Evolutionary conservation across 2,797 vertebrate genomes (phyloP), one percentile per base, ranked within the genome.

Genomic region (Glyptemys insculpta): DNA sequence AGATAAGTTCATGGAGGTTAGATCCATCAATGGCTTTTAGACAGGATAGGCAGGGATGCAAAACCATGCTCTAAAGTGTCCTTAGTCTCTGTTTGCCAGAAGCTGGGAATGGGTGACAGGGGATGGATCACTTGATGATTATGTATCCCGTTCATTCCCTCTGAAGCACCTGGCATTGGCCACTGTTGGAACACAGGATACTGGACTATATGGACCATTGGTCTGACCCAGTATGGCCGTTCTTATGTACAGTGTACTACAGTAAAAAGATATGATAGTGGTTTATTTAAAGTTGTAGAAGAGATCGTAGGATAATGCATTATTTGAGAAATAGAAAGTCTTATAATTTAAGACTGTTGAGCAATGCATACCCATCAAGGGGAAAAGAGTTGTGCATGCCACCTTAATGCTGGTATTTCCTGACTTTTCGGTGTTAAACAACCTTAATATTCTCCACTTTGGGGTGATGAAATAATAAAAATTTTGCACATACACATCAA

Each of bases 401-500:
- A 74, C 19, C 23, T 21, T 37, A 37, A 41, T 37, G 10, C 9
- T 23, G n/a, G 37, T 47, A 72, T 84, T 82, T 54, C 56, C 23
- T 59, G 12, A 23, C 90, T 11, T 87, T 87, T 25, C 41, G 59
- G 0, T 0, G 21, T 84, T 52, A 72, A 5, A 76, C 2, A 41
- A 65, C 21, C 14, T 44, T 74, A 29, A 56, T 3, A 86, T 29
- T 16, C 6, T 53, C 23, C 0, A 0, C 31, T 84, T 12, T 31
- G 27, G 23, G 12, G 5, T 31, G 85, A 52, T 2, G 89, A 56
- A 90, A 18, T 12, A 5, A 37, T 12, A 18, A 78, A n/a, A 23
- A 49, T 1, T 2, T 72, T 53, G 19, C 56, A 52, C 19, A 12
- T 3, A 72, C 0, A 0, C 19, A 82, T 15, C 57, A 88, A 37